These are phyloP conservation scores for Lytechinus pictus DNA, from an alignment of 35 echinoderm and acorn worm genomes.

Conservation along the genomic window DNA sequence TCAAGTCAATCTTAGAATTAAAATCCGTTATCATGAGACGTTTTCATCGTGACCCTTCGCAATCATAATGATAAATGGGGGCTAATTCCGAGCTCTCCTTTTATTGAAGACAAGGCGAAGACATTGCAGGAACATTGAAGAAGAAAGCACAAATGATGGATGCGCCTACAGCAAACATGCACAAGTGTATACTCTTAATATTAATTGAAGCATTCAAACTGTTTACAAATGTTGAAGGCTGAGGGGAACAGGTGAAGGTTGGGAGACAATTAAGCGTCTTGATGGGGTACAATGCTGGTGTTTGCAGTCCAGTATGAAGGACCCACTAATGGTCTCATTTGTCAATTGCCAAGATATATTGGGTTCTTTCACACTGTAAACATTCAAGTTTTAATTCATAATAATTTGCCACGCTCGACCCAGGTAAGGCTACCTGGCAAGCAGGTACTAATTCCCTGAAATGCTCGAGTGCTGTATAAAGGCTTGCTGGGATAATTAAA, in stretches of 20 bases:
- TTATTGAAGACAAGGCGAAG: not conserved
- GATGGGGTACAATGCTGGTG: not conserved
- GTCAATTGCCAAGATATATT: conserved; percentile 1
- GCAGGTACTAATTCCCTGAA: too few relatives aligned
- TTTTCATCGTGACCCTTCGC: not conserved
- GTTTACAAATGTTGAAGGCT: conserved; percentile 40
- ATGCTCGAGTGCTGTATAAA: too few relatives aligned
- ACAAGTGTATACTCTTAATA: not conserved
- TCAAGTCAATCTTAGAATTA: not conserved
- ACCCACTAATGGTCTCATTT: conserved; percentile 5
- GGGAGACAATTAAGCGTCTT: conserved; percentile 14
- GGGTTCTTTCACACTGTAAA: not conserved
- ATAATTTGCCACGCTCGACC: not conserved
- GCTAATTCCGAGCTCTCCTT: not conserved
- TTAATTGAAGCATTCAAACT: conserved; percentile 36
- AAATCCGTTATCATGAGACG: too few relatives aligned
- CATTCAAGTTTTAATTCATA: not conserved
- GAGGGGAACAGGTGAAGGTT: conserved; percentile 1
- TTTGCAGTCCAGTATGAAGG: not conserved
- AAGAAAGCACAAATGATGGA: not conserved
- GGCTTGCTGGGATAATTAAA: too few relatives aligned
- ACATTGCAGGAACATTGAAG: not conserved
- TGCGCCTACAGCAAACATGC: not conserved
- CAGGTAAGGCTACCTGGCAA: too few relatives aligned
- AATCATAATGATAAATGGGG: not conserved